Evolutionary conservation across 2,888 invertebrate genomes (phyloP), one percentile per base, ranked within the genome.

Genomic region (Pollenia griseotomentosa): DNA sequence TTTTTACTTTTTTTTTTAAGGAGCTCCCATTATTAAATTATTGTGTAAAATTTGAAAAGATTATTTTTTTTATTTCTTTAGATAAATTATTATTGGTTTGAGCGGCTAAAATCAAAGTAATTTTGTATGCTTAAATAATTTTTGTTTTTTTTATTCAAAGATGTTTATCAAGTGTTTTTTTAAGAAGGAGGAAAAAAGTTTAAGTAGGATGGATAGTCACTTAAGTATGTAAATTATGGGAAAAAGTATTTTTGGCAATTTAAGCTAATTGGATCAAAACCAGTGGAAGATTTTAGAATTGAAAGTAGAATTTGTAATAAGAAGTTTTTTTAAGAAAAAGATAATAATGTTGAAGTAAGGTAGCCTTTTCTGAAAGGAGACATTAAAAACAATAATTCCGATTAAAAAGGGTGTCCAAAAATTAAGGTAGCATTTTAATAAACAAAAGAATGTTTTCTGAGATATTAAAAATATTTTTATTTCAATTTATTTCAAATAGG

Each of bases 21-120:
- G 71, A 75, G 80, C 75, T 55, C 33, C 57, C 57, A 70, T 80
- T 75, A 80, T 85, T 85, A 80, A 80, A 80, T 85, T 46, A 85
- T 75, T 75, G 65, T 71, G 61, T 80, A 59, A 80, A 85, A 70
- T 70, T 75, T 74, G 14, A 19, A 14, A 57, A 46, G 11, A 59
- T 59, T 61, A 40, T 16, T 59, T 74, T 71, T 65, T 42, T 11
- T 16, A 12, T 7, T 70, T 57, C 55, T 61, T 57, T 11, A 10
- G 33, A 48, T n/a, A 48, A 51, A 48, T 65, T 14, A 57, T 61
- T 75, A 11, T 53, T 51, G 19, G 61, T 40, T 51, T 46, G 16
- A 40, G 61, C 82, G 82, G 80, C 55, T 48, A 10, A 73, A 71
- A 80, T 80, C 61, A 71, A 80, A 73, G 33, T n/a, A 5, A 19